phyloP scores from a whole-genome alignment of 37 sponge, comb jelly and placozoan species.

The Bolinopsis microptera region DNA sequence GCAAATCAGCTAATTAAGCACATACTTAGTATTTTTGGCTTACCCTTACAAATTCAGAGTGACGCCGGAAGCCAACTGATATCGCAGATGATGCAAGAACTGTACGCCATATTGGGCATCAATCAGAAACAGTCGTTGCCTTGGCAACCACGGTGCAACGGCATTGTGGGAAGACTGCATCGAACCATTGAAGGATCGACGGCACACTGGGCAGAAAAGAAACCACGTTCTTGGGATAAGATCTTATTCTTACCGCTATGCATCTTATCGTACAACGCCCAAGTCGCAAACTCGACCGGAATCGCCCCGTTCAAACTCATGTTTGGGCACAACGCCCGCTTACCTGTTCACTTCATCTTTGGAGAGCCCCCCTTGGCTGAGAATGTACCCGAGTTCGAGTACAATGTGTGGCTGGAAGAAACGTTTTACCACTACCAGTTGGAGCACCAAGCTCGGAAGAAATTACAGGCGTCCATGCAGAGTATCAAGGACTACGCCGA shows the following conservation, averaged over 20 bases:
- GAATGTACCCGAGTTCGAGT: neutral
- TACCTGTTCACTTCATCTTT: slow-evolving; percentile 68
- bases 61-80: too few species aligned
- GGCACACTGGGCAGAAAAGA: neutral
- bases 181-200: neutral
- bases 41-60: neutral
- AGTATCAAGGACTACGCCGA: too few species aligned
- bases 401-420: neutral
- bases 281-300: slow-evolving; percentile 11
- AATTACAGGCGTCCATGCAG: too few species aligned
- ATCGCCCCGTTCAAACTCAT: too few species aligned
- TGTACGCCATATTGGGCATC: too few species aligned
- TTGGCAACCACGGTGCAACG: too few species aligned
- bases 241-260: neutral
- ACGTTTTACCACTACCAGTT: neutral
- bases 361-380: neutral
- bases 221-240: neutral
- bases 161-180: neutral
- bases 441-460: too few species aligned
- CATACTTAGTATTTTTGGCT: neutral
- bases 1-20: neutral
- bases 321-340: slow-evolving; percentile 48
- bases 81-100: too few species aligned
- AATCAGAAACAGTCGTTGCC: too few species aligned
- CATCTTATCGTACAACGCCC: slow-evolving; percentile 54